A percentile compares a stretch with the other conserved stretches of the same genome.
Conservation (phyloP, 2,797 vertebrate genomes). For the Neostethus bicornis region DNA sequence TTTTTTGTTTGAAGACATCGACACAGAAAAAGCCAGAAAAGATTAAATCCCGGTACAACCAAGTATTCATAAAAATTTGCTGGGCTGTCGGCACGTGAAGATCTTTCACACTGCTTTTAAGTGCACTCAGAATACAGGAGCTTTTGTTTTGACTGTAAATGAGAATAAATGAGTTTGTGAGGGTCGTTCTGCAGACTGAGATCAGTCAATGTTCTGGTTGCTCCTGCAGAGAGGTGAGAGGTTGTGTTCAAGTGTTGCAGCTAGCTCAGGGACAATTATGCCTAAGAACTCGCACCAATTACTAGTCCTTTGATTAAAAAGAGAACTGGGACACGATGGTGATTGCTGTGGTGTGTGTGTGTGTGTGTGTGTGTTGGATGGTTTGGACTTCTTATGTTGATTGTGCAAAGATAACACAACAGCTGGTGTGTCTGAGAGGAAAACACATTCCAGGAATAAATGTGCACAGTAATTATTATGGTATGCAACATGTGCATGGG, state of each 20-base stretch:
- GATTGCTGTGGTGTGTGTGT: conserved; percentile 16
- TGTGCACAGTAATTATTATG: conserved; percentile 48
- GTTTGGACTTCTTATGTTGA: conserved; percentile 30
- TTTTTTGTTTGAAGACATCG: too few species aligned
- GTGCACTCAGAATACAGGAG: not conserved
- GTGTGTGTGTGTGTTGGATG: conserved; percentile 23
- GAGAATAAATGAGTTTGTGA: conserved; percentile 11
- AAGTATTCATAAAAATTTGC: too few species aligned
- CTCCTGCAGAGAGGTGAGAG: conserved; percentile 33
- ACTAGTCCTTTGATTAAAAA: conserved; percentile 54
- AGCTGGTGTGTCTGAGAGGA: conserved; percentile 47
- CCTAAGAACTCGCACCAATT: conserved; percentile 44
- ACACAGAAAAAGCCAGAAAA: too few species aligned
- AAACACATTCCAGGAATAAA: conserved; percentile 40
- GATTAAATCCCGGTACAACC: too few species aligned
- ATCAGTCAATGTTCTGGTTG: conserved; percentile 10
- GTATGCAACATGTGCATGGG: conserved; percentile 32
- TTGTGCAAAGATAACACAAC: conserved; percentile 40
- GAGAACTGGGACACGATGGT: conserved; percentile 4
- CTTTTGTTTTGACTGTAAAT: not conserved
- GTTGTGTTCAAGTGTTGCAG: conserved; percentile 41
- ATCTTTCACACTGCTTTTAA: too few species aligned
- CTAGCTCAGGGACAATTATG: conserved; percentile 41
- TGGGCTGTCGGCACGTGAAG: too few species aligned
- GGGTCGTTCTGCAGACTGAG: conserved; percentile 4